phyloP scores from a whole-genome alignment of 2,113 vertebrate genomes.

The Marmota flaviventris region DNA sequence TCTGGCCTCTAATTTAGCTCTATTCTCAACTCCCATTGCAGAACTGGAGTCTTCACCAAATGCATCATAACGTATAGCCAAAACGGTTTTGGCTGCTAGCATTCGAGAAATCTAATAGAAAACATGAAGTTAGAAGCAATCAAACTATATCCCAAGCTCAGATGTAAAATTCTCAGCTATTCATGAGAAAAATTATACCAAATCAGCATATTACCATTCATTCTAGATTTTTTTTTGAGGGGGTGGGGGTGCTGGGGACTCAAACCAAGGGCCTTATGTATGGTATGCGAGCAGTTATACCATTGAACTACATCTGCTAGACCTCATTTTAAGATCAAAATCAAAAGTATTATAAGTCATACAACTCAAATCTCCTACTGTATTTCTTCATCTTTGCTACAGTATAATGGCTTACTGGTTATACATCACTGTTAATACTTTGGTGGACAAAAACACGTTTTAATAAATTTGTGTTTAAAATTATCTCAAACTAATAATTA shows the following conservation, averaged over 20 bases:
- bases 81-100: constrained; percentile 96
- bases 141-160: neutral
- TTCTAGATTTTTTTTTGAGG: neutral
- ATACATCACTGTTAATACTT: neutral
- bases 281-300: too few species aligned
- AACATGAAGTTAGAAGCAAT: constrained; percentile 23
- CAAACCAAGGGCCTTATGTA: too few species aligned
- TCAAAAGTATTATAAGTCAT: neutral
- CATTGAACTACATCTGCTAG: too few species aligned
- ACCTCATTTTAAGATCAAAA: too few species aligned
- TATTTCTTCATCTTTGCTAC: neutral
- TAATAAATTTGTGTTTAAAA: neutral
- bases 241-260: too few species aligned
- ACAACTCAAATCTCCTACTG: neutral
- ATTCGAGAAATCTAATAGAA: constrained; percentile 95
- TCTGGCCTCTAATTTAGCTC: constrained; percentile 95
- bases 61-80: constrained; percentile 97
- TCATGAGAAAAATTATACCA: neutral
- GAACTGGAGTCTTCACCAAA: constrained; percentile 96
- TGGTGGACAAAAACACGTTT: neutral
- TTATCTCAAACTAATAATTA: neutral
- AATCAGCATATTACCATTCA: neutral
- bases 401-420: neutral
- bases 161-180: neutral
- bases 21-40: constrained; percentile 96